Evolutionary conservation across 2,888 invertebrate genomes (phyloP).

Genomic region (Pyrrhosoma nymphula): DNA sequence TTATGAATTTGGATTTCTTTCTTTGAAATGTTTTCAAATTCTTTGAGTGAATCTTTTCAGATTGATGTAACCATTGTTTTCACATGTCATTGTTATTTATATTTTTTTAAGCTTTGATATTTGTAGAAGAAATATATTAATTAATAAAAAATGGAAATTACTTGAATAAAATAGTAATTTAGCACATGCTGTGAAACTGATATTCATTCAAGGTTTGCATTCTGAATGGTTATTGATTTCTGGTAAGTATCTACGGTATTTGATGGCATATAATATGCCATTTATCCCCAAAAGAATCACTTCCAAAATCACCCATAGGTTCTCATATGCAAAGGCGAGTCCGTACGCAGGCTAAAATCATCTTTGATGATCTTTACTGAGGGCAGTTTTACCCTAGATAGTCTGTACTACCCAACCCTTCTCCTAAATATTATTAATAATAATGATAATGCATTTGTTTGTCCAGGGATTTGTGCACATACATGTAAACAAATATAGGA

Average conservation of each 20-base stretch:
- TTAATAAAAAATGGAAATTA: constrained; percentile 48
- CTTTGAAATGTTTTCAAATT: constrained; percentile 42
- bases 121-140: constrained; percentile 64
- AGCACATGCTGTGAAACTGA: background rate
- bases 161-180: constrained; percentile 34
- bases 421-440: too few relatives aligned
- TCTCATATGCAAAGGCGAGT: too few relatives aligned
- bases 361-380: too few relatives aligned
- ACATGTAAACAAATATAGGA: too few relatives aligned
- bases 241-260: background rate
- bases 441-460: too few relatives aligned
- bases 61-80: constrained; percentile 58
- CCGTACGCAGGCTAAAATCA: too few relatives aligned
- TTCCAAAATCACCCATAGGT: too few relatives aligned
- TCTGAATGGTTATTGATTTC: background rate
- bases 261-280: too few relatives aligned
- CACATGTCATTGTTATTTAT: constrained; percentile 55
- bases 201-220: background rate
- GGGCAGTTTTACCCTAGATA: too few relatives aligned
- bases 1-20: constrained; percentile 23
- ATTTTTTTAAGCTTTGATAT: constrained; percentile 63
- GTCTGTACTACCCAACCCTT: too few relatives aligned
- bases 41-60: constrained; percentile 44
- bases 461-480: too few relatives aligned
- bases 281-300: too few relatives aligned